These are phyloP conservation scores for Parnassius glacialis DNA, from an alignment of 2,888 invertebrate genomes.

Conservation along the genomic window DNA sequence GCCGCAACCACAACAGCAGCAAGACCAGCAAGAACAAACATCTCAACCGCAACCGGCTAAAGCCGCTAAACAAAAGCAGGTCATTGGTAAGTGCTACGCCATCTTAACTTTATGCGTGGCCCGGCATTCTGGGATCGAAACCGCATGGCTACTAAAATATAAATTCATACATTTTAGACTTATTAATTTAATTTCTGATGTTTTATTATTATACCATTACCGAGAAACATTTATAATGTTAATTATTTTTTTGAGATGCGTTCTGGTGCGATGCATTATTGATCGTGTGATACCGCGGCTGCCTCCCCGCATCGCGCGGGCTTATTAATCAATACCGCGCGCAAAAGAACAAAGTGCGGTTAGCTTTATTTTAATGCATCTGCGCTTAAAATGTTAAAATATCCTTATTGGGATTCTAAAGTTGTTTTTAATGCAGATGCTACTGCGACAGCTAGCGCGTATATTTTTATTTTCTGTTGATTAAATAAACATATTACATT, in stretches of 20 bases:
- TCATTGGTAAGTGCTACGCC: constrained; percentile 88
- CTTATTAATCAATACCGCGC: constrained; percentile 14
- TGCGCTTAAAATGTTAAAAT: neutral
- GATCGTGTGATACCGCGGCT: constrained; percentile 60
- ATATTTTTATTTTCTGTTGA: too few relatives aligned
- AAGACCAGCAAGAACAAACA: constrained; percentile 83
- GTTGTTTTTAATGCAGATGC: neutral
- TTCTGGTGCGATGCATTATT: constrained; percentile 41
- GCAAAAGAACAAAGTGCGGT: neutral
- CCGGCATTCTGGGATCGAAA: constrained; percentile 54
- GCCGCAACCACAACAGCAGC: constrained; percentile 84
- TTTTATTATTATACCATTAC: neutral
- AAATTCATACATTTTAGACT: constrained; percentile 21
- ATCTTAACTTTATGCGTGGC: constrained; percentile 66
- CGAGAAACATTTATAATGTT: neutral
- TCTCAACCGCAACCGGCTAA: constrained; percentile 77
- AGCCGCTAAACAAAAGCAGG: constrained; percentile 88
- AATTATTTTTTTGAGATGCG: constrained; percentile 5
- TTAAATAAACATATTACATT: too few relatives aligned
- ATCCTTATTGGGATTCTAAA: neutral
- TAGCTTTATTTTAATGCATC: neutral
- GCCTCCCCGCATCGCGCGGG: constrained; percentile 28
- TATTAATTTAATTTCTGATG: neutral
- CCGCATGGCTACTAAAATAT: constrained; percentile 47
- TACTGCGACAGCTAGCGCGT: neutral